These are phyloP conservation scores for Apotomis turbidana DNA, from an alignment of 2,888 invertebrate species.

Conservation along the genomic window DNA sequence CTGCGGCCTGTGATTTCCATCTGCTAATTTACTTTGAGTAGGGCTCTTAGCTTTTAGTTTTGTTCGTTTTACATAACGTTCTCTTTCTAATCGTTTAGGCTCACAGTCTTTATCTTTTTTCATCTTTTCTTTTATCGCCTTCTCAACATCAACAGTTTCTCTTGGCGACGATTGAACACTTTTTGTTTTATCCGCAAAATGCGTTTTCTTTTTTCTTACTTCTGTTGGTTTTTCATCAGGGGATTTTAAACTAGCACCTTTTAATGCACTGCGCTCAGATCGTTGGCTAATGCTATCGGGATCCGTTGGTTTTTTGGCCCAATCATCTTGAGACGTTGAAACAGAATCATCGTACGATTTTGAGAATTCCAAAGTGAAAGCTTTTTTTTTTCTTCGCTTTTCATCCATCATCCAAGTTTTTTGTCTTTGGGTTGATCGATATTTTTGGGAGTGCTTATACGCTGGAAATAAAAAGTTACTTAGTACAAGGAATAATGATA, in stretches of 20 bases:
- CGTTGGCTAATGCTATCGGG: slow-evolving; percentile 62
- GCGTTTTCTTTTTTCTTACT: slow-evolving; percentile 75
- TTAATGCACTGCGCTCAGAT: slow-evolving; percentile 64
- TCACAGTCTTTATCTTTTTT: slow-evolving; percentile 71
- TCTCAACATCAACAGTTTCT: slow-evolving; percentile 71
- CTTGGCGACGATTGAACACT: slow-evolving; percentile 74
- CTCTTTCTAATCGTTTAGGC: slow-evolving; percentile 72
- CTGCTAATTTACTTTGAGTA: slow-evolving; percentile 70
- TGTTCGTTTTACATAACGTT: slow-evolving; percentile 77
- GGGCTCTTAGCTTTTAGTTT: slow-evolving; percentile 80
- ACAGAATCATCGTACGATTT: slow-evolving; percentile 83
- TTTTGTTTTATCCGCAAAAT: slow-evolving; percentile 77
- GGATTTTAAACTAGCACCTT: slow-evolving; percentile 65
- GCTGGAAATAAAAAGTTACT: slow-evolving; percentile 59
- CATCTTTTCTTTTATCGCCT: slow-evolving; percentile 70
- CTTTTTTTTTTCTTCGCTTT: slow-evolving; percentile 87
- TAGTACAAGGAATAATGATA: background rate
- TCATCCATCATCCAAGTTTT: slow-evolving; percentile 88
- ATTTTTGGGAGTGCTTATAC: slow-evolving; percentile 80
- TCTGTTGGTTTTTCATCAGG: slow-evolving; percentile 71
- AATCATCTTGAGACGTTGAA: slow-evolving; percentile 79
- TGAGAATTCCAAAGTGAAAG: slow-evolving; percentile 90
- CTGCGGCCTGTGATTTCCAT: slow-evolving; percentile 65
- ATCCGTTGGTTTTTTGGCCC: slow-evolving; percentile 71
- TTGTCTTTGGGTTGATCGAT: slow-evolving; percentile 71